phyloP scores from a whole-genome alignment of 2,113 vertebrate species.

The Pomatostomus ruficeps region DNA sequence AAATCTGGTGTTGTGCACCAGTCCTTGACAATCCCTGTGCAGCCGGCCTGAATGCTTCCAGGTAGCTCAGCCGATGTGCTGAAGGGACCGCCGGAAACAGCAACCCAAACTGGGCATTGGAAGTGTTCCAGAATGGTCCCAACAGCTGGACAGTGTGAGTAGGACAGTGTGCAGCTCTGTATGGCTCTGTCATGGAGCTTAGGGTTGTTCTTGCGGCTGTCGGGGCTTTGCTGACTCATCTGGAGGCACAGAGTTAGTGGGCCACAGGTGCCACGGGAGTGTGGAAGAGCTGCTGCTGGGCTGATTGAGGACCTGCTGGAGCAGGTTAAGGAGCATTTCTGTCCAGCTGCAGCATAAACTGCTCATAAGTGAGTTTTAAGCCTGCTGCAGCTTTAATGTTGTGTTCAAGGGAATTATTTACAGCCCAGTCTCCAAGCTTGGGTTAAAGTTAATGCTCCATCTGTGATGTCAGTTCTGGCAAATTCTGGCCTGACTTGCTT shows the following conservation, averaged over 20 bases:
- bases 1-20: background rate
- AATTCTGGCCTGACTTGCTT: fast-evolving
- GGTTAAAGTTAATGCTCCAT: fast-evolving
- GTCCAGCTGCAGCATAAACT: background rate
- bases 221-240: fast-evolving
- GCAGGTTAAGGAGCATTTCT: background rate
- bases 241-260: fast-evolving
- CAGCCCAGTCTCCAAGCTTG: background rate
- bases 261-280: background rate
- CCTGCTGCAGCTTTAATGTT: background rate
- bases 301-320: background rate
- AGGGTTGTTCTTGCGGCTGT: background rate
- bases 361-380: background rate
- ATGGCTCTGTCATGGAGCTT: too few relatives aligned
- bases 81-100: background rate
- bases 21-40: background rate
- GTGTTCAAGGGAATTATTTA: background rate
- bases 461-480: background rate
- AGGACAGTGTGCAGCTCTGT: background rate
- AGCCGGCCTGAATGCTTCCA: background rate
- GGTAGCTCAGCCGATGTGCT: background rate
- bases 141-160: fast-evolving
- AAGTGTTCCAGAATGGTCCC: fast-evolving
- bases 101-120: fast-evolving
- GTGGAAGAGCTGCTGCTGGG: background rate